Base-by-base conservation (phyloP, 2,888 invertebrate genomes). In the Quadroppia sp. region DNA sequence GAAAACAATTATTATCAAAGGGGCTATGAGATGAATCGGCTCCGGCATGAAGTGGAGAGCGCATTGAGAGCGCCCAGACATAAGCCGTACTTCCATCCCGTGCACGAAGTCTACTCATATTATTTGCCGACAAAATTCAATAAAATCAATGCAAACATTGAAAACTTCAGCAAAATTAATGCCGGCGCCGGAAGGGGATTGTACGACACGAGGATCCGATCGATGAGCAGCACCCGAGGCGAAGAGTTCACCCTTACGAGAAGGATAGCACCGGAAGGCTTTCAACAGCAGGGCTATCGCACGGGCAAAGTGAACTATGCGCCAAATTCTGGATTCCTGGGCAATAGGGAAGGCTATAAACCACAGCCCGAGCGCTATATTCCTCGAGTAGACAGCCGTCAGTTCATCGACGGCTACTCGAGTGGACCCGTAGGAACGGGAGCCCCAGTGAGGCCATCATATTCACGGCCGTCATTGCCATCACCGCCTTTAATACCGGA, bases 41-140 rank as follows among this genome's bases (percentile, higher is more conserved):
- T 74, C 30, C 20, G 70, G 17, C 50, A 61, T 53, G 71, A 74
- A 2, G 2, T 50, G 20, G 40, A 42, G 15, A 4, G 42, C 17
- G 9, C 25, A 32, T 30, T n/a, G 1, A 11, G 17, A 9, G 32
- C 45, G 13, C 30, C 28, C 13, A 20, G 70, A 53, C 48, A 32
- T n/a, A 74, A 74, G 36, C 70, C 74, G 2, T 74, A 50, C 70
- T 74, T 74, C 28, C 32, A 70, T 48, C 53, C 50, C 6, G 74
- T 70, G 13, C 50, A 70, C 42, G 67, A 67, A 40, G 40, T 67
- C 32, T 67, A 36, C 13, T 67, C 67, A 9, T 67, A 67, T 42
- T 67, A 67, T 20, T 67, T 67, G 20, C 67, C 67, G 17, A 15
- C 28, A 23, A 36, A 67, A 6, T 67, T 40, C 23, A 67, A 40